A percentile compares a stretch with the other conserved stretches of the same genome.
These are phyloP conservation scores for Eupithecia tripunctaria DNA, from an alignment of 2,888 invertebrate genomes.

Conservation along the genomic window DNA sequence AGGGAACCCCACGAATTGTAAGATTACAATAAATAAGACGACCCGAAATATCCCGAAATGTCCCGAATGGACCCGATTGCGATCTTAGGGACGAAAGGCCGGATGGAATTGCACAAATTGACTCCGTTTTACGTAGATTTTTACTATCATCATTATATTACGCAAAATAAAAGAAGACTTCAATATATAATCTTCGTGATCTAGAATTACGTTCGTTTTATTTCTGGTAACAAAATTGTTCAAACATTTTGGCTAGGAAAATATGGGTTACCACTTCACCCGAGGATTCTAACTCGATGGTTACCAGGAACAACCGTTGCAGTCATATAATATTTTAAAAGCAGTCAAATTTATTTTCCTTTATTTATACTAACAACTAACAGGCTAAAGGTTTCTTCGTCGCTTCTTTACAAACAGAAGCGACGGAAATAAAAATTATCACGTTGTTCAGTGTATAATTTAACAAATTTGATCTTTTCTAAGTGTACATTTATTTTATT, in stretches of 20 bases:
- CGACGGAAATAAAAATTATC: too few relatives aligned
- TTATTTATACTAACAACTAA: too few relatives aligned
- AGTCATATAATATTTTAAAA: not conserved
- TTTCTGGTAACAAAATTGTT: slow-evolving; percentile 43
- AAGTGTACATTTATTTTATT: too few relatives aligned
- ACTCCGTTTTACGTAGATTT: slow-evolving; percentile 75
- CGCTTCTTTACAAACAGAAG: too few relatives aligned
- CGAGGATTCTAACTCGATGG: too few relatives aligned
- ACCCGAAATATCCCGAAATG: slow-evolving; percentile 56
- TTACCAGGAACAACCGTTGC: too few relatives aligned
- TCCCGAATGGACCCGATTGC: slow-evolving; percentile 72
- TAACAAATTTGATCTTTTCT: too few relatives aligned
- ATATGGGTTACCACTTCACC: not conserved
- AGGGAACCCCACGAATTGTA: slow-evolving; percentile 80
- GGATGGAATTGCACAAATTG: slow-evolving; percentile 67
- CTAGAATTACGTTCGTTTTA: slow-evolving; percentile 44
- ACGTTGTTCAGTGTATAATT: too few relatives aligned
- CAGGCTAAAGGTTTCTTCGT: too few relatives aligned
- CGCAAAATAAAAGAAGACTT: slow-evolving; percentile 52
- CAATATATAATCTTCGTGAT: slow-evolving; percentile 46
- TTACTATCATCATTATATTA: slow-evolving; percentile 66
- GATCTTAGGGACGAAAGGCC: slow-evolving; percentile 43
- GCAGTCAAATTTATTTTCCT: not conserved
- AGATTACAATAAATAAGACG: slow-evolving; percentile 84
- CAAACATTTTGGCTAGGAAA: slow-evolving; percentile 22